These are phyloP conservation scores for Andrena camellia DNA, from an alignment of 2,888 invertebrate genomes.

Conservation along the genomic window DNA sequence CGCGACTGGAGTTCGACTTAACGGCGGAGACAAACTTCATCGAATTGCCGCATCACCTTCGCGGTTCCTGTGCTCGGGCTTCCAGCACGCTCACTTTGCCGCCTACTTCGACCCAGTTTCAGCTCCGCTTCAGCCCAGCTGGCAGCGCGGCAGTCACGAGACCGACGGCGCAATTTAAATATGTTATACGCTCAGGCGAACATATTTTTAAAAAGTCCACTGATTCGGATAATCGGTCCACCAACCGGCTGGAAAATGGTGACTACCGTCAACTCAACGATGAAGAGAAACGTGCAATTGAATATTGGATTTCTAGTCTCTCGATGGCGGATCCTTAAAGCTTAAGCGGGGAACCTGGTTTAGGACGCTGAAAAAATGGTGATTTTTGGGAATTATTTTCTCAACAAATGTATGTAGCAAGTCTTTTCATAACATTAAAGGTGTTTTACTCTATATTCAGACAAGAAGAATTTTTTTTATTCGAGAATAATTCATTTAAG, in stretches of 20 bases:
- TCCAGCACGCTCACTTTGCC: slow-evolving; percentile 56
- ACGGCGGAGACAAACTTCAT: slow-evolving; percentile 65
- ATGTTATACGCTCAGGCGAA: slow-evolving; percentile 62
- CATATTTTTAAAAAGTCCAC: slow-evolving; percentile 57
- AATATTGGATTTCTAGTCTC: too few relatives aligned
- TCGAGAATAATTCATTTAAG: too few relatives aligned
- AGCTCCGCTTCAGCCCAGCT: slow-evolving; percentile 31
- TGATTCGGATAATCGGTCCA: slow-evolving; percentile 46
- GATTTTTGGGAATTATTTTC: too few relatives aligned
- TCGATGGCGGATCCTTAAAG: too few relatives aligned
- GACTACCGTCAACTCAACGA: too few relatives aligned
- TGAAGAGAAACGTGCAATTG: too few relatives aligned
- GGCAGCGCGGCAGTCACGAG: slow-evolving; percentile 65
- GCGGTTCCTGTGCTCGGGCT: slow-evolving; percentile 63
- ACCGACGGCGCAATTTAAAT: slow-evolving; percentile 67
- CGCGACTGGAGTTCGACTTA: slow-evolving; percentile 61
- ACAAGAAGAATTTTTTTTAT: too few relatives aligned
- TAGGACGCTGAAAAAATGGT: too few relatives aligned
- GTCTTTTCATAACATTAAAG: too few relatives aligned
- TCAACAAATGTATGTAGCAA: too few relatives aligned
- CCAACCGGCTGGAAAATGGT: neutral
- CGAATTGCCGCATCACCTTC: slow-evolving; percentile 57
- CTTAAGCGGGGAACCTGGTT: too few relatives aligned
- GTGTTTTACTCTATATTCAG: too few relatives aligned
- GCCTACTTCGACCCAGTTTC: slow-evolving; percentile 71